Base-by-base conservation (phyloP, 2,888 invertebrate species). In the Dioctria rufipes region DNA sequence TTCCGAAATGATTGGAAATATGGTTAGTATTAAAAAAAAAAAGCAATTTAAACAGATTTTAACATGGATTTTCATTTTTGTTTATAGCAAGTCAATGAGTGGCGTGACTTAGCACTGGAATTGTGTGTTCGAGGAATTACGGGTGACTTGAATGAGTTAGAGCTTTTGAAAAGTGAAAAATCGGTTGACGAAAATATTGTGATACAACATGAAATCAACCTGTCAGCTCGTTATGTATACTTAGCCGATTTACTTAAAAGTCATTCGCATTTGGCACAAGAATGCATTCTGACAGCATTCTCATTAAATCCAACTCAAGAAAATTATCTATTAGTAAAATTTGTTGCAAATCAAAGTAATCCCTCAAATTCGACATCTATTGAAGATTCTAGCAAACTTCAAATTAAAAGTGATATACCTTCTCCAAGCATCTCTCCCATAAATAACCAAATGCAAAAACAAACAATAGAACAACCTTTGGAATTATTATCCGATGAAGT, bases 241-340 rank as follows among this genome's bases (percentile, higher is more conserved):
- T 85, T 93, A 80, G 91, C 92, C 0, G 90, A 91, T 54, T 65
- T 83, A 83, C 86, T 91, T 60, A 89, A 90, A 80, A 90, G 90
- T 81, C 90, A 92, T 84, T 86, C 90, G 43, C 90, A 90, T 80
- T 90, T 92, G 11, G 90, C 91, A 37, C 88, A 92, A 43, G 93
- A 93, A 86, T 93, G 92, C 86, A 88, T 93, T 8, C 87, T 93
- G 42, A 92, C 93, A 5, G 91, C 93, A 43, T 93, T 93, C 85
- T 92, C 92, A 81, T 87, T 93, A 66, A 90, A 91, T 84, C 93
- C 93, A 37, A 92, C 92, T 3, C 86, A 88, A 71, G 88, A 89
- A 25, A 90, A 90, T 81, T 89, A 91, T 83, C 88, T 90, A 51
- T 88, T 89, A 83, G 90, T 93, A 80, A 89, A 90, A 84, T 89